A percentile compares a stretch with the other conserved stretches of the same genome.
Evolutionary conservation across 2,113 vertebrate species (phyloP).

Genomic region (Agapornis roseicollis): DNA sequence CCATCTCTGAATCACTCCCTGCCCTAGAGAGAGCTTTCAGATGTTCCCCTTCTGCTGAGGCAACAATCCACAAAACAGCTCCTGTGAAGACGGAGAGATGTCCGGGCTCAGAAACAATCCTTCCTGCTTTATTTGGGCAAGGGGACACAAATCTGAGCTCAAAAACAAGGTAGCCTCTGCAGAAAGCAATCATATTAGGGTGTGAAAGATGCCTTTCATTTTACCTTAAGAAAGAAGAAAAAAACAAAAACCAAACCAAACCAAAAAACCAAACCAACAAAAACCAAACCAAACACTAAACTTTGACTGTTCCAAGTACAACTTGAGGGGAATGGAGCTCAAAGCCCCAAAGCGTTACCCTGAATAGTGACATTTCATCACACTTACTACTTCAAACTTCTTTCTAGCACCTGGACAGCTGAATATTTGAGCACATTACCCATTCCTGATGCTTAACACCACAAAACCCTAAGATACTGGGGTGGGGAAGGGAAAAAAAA

Average conservation of each 20-base stretch:
- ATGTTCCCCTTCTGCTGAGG: not conserved
- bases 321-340: not conserved
- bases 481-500: not conserved
- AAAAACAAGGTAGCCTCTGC: fast-evolving
- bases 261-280: too few relatives aligned
- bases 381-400: not conserved
- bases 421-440: not conserved
- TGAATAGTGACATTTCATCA: not conserved
- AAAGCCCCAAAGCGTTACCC: not conserved
- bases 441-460: not conserved
- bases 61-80: not conserved
- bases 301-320: not conserved
- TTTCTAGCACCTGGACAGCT: not conserved
- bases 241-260: not conserved
- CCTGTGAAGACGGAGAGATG: not conserved
- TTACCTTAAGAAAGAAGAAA: not conserved
- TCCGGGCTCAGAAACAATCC: not conserved
- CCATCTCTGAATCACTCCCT: not conserved
- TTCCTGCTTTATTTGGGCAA: not conserved
- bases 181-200: not conserved
- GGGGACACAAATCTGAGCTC: not conserved
- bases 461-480: not conserved
- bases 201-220: not conserved
- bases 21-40: not conserved
- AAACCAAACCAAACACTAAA: too few relatives aligned